Evolutionary conservation across 2,888 invertebrate species (phyloP), one percentile per base, ranked within the genome.

Genomic region (Andrena praecox): DNA sequence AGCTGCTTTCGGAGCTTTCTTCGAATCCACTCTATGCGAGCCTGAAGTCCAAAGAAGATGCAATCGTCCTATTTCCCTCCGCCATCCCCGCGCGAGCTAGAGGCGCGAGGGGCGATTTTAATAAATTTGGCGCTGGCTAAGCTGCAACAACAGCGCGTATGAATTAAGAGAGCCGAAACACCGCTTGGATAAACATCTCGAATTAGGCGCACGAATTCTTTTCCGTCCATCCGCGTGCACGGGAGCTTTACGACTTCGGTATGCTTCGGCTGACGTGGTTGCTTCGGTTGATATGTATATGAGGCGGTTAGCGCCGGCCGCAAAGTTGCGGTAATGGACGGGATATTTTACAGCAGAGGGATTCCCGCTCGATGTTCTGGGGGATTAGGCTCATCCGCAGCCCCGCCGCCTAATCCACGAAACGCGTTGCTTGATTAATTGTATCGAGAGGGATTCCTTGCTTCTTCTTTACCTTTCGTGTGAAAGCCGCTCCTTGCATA

Each of bases 181-280:
- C 88, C 84, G 92, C 93, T 93, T 93, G 92, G 93, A 90, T 93
- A 93, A 93, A 93, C 93, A 93, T 92, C 93, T 93, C 90, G 92
- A 93, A 93, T 93, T 93, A 93, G 93, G 93, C 91, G 87, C 91
- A 81, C 85, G 77, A 86, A 89, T 89, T 89, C 89, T 89, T 90
- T 89, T 90, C 77, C 87, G 79, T 84, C 68, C 83, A 83, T 80
- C 80, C 80, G 80, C 85, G 81, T 77, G 71, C 80, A 67, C 48
- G 68, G 66, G 70, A 80, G 82, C 85, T 88, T 88, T 88, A 88
- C 89, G 88, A 85, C 85, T 88, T 84, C 84, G 87, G 79, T 80
- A 87, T 87, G 85, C 71, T 72, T 52, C 82, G 42, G 71, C 77
- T 69, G 76, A 77, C 82, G 82, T 68, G 60, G 68, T 42, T 42